Percentiles rank a stretch among this genome's conserved stretches.
phyloP scores from a whole-genome alignment of 2,797 vertebrate genomes.

The Darevskia nairensis region DNA sequence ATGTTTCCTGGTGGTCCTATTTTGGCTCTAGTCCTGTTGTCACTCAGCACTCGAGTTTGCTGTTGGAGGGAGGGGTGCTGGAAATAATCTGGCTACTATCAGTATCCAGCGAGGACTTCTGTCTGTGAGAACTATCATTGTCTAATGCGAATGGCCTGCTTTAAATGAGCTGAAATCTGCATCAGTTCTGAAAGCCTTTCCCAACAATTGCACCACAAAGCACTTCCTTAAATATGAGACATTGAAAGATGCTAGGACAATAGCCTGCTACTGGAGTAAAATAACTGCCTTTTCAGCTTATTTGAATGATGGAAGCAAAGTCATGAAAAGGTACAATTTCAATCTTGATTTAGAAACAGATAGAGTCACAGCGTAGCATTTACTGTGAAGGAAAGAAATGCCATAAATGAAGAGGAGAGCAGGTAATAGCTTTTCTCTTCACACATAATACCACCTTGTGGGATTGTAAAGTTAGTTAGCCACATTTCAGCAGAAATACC shows the following conservation, averaged over 20 bases:
- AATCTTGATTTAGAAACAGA: slow-evolving; percentile 23
- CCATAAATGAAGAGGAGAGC: slow-evolving; percentile 4
- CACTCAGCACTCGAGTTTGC: not conserved
- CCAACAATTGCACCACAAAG: not conserved
- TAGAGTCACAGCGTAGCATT: slow-evolving; percentile 9
- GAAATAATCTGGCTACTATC: not conserved
- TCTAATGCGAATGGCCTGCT: not conserved
- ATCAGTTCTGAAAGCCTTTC: not conserved
- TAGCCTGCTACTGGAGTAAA: not conserved
- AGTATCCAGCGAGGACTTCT: not conserved
- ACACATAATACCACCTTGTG: slow-evolving; percentile 12
- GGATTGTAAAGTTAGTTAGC: slow-evolving; percentile 38
- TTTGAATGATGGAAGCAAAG: slow-evolving; percentile 35
- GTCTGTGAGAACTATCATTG: not conserved
- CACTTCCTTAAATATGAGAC: slow-evolving; percentile 10
- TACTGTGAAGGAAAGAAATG: not conserved
- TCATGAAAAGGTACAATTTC: slow-evolving; percentile 30
- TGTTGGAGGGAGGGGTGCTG: not conserved
- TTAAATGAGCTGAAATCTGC: not conserved
- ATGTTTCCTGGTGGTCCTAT: not conserved
- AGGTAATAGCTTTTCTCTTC: slow-evolving; percentile 31
- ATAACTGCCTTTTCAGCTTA: slow-evolving; percentile 25
- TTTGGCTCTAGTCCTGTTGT: not conserved
- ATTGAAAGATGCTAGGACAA: slow-evolving; percentile 10
- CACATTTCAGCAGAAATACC: slow-evolving; percentile 14